Evolutionary conservation across 1,140 invertebrate species (phyloP).

Genomic region (Polypedilum vanderplanki): DNA sequence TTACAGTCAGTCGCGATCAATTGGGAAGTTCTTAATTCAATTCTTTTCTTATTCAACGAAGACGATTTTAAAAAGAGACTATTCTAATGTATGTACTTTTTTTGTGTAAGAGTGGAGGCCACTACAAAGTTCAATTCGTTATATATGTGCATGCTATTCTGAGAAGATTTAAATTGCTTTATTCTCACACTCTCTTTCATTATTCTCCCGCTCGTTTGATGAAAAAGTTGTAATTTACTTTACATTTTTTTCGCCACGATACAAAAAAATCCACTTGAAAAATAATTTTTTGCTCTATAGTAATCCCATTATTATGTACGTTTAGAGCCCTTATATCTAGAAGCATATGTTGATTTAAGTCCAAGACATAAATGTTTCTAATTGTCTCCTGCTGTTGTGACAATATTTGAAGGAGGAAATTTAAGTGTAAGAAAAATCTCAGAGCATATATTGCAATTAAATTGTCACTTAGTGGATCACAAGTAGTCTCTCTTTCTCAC

Average conservation of each 20-base stretch:
- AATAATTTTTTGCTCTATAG: background rate
- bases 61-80: too few species aligned
- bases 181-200: background rate
- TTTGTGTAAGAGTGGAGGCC: too few species aligned
- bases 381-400: constrained; percentile 10
- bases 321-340: background rate
- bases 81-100: too few species aligned
- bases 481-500: background rate
- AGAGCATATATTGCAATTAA: background rate
- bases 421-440: background rate
- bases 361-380: background rate
- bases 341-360: background rate
- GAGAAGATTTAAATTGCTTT: constrained; percentile 14
- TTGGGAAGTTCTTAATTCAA: constrained; percentile 18
- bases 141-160: background rate
- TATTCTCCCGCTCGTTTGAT: too few species aligned
- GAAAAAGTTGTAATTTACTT: too few species aligned
- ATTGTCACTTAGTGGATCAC: constrained; percentile 17
- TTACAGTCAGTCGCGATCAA: constrained; percentile 4
- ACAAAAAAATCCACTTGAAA: background rate
- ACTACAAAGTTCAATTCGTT: background rate
- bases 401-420: background rate
- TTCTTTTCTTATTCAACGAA: background rate
- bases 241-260: too few species aligned
- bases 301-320: background rate